Conservation (phyloP, 1,140 invertebrate genomes). For the Meloidogyne floridensis region DNA sequence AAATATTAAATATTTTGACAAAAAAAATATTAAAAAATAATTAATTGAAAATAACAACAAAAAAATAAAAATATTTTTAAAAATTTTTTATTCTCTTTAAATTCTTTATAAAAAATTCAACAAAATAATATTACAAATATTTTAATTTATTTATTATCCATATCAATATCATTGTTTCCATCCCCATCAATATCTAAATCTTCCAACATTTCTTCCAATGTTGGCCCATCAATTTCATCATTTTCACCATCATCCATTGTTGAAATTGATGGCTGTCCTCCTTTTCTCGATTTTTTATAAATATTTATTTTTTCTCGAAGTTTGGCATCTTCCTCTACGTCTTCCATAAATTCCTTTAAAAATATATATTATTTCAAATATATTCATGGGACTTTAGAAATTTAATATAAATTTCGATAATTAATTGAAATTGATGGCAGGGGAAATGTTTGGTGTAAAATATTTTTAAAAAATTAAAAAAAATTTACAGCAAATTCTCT, state of each 20-base stretch:
- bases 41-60: neutral
- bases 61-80: neutral
- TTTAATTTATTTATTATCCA: neutral
- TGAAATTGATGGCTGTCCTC: constrained; percentile 1
- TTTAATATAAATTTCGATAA: no score
- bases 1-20: no score
- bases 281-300: constrained; percentile 73
- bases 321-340: constrained; percentile 89
- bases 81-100: neutral
- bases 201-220: constrained; percentile 95
- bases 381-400: no score
- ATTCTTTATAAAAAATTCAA: neutral
- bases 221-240: constrained; percentile 73
- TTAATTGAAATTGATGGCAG: no score
- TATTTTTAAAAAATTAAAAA: constrained; percentile 1
- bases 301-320: constrained; percentile 90
- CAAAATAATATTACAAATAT: neutral
- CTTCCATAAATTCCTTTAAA: constrained; percentile 79
- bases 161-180: constrained; percentile 44
- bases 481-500: constrained; percentile 56
- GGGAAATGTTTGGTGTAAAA: no score
- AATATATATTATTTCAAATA: neutral
- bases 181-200: constrained; percentile 73
- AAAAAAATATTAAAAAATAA: constrained; percentile 1
- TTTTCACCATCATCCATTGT: constrained; percentile 71